A percentile compares a stretch with the other conserved stretches of the same genome.
Conservation (phyloP, 2,888 invertebrate genomes). For the Rhodophaea formosa region DNA sequence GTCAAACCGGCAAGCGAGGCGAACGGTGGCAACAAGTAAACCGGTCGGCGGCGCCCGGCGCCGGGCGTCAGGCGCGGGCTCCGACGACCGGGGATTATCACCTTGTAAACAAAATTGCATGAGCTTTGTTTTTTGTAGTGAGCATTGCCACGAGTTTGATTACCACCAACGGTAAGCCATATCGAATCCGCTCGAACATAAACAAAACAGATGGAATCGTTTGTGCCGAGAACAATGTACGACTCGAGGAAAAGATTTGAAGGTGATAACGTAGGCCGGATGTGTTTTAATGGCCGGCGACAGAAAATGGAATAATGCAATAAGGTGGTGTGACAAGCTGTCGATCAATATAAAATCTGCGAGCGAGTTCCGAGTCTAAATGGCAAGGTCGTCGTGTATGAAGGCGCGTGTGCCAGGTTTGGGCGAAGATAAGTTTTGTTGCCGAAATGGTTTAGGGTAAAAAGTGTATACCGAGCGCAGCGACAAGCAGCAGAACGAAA, state of each 20-base stretch:
- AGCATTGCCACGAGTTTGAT: conserved; percentile 32
- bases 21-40: conserved; percentile 71
- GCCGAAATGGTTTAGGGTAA: conserved; percentile 46
- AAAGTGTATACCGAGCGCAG: conserved; percentile 59
- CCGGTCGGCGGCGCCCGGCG: conserved; percentile 79
- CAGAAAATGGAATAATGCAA: conserved; percentile 33
- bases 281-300: conserved; percentile 25
- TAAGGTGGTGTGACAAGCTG: conserved; percentile 28
- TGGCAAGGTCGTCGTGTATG: conserved; percentile 44
- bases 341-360: conserved; percentile 36
- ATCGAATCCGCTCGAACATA: conserved; percentile 30
- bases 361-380: conserved; percentile 35
- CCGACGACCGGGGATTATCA: conserved; percentile 63
- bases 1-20: conserved; percentile 73
- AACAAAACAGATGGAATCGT: conserved; percentile 22
- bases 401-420: conserved; percentile 27
- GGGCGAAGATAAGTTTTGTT: conserved; percentile 11
- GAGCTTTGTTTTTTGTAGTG: conserved; percentile 51
- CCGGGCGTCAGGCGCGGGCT: conserved; percentile 58
- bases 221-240: conserved; percentile 24
- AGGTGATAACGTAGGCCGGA: conserved; percentile 25
- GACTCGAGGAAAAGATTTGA: conserved; percentile 23
- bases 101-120: conserved; percentile 77
- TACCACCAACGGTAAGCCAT: conserved; percentile 31
- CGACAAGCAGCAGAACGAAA: conserved; percentile 70